Evolutionary conservation across 92 coral and sea anemone species (phyloP), one percentile per base, ranked within the genome.

Genomic region (Micromussa lordhowensis): DNA sequence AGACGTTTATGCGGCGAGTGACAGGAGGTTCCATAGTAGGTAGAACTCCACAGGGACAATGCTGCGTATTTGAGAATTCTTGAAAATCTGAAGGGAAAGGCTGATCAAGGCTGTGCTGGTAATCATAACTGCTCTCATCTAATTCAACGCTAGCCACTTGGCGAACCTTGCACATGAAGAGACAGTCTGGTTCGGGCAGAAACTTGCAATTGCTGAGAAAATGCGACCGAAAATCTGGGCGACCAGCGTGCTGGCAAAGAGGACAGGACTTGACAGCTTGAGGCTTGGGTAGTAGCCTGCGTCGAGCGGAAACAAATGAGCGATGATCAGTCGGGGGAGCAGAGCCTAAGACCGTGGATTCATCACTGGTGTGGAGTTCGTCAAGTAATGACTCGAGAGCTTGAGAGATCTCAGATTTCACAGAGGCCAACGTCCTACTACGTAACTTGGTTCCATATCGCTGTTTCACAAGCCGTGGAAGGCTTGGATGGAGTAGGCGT

Each of bases 391-490:
- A 83, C 59, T 82, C 86, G 30, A 92, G 85, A 18, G 95, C 94
- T 77, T 87, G 92, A n/a, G 93, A 86, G 51, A 90, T 83, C 81
- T 90, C 91, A 36, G 93, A 85, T 34, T 89, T 85, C 71, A n/a
- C n/a, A 21, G 93, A 89, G 78, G 95, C 95, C 26, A 92, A 82
- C 36, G 91, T 92, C 26, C 90, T 86, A 26, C 94, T 91, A 69
- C 48, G 10, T 40, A 44, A 44, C 51, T 44, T 1, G 51, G 51
- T 44, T 44, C 51, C 51, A 44, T 44, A 44, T 7, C 12, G 51
- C 51, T 44, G 51, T 44, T 44, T 44, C 51, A 44, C 13, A 44
- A 44, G 51, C 51, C 51, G 51, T 1, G 51, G 51, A 44, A 9
- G 51, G 51, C 51, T 44, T 11, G 51, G 51, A 44, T 55, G 61